Conservation (phyloP, 2,888 invertebrate species). For the Drosophila borborema region DNA sequence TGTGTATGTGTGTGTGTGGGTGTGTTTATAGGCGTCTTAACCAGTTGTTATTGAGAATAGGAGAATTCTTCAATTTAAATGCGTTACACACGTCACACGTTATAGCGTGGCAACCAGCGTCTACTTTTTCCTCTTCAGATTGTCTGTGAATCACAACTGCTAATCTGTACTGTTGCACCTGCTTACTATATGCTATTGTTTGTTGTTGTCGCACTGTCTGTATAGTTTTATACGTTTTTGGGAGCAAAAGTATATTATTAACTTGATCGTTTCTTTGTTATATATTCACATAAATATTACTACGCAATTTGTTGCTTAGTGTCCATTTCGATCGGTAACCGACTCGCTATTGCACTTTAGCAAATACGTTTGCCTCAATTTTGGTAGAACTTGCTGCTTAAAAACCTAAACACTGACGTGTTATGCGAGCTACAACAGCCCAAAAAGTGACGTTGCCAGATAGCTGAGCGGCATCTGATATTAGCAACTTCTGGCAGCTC, state of each 20-base stretch:
- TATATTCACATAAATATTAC: background rate
- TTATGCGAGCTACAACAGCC: conserved; percentile 54
- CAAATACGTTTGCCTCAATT: conserved; percentile 27
- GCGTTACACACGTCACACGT: conserved; percentile 59
- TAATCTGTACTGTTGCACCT: conserved; percentile 52
- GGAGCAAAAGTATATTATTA: conserved; percentile 1
- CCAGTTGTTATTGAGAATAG: conserved; percentile 26
- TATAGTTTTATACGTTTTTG: conserved; percentile 54
- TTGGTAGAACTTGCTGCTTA: conserved; percentile 55
- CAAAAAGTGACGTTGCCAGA: conserved; percentile 32
- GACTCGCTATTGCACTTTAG: conserved; percentile 38
- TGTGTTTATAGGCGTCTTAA: conserved; percentile 38
- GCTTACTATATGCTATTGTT: conserved; percentile 22
- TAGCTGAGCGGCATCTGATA: conserved; percentile 28
- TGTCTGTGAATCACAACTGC: conserved; percentile 39
- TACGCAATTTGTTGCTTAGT: conserved; percentile 12
- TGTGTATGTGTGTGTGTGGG: conserved; percentile 11
- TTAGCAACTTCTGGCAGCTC: conserved; percentile 22
- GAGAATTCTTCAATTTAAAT: conserved; percentile 2
- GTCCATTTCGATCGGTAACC: conserved; percentile 52
- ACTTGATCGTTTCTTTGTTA: background rate
- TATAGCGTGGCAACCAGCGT: conserved; percentile 29
- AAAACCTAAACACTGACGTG: conserved; percentile 76
- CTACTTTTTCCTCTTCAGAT: conserved; percentile 22
- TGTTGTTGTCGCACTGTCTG: conserved; percentile 23